Conservation (phyloP, 2,113 vertebrate genomes). For the Neolamprologus ventralis region DNA sequence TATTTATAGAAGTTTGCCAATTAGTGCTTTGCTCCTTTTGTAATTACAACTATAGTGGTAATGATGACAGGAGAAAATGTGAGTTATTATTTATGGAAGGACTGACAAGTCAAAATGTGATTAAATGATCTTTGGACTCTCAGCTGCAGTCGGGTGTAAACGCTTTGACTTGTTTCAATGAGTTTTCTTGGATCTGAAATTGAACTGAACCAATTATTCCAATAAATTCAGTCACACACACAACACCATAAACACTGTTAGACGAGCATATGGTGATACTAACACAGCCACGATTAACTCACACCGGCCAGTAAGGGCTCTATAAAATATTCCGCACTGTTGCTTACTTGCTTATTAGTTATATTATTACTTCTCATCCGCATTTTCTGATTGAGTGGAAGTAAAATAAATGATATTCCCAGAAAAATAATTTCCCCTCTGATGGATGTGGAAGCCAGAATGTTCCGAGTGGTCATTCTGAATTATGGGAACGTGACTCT, state of each 20-base stretch:
- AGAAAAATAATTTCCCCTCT: not conserved
- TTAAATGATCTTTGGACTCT: not conserved
- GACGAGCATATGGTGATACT: not conserved
- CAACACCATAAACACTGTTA: not conserved
- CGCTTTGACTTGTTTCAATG: not conserved
- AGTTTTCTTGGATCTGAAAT: not conserved
- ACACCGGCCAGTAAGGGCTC: not conserved
- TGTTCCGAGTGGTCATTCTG: conserved; percentile 28
- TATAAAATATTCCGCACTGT: not conserved
- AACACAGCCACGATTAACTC: not conserved
- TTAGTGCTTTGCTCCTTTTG: not conserved
- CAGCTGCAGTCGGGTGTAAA: not conserved
- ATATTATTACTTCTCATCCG: not conserved
- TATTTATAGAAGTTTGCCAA: not conserved
- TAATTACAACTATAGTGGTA: not conserved
- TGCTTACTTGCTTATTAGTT: not conserved
- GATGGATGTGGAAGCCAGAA: conserved; percentile 16
- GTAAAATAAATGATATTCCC: not conserved
- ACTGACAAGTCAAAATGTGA: not conserved
- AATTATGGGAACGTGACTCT: conserved; percentile 48
- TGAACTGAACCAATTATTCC: not conserved
- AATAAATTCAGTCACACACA: not conserved
- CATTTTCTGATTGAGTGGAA: not conserved
- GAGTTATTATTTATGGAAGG: not conserved
- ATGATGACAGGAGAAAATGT: not conserved